Evolutionary conservation across 2,888 invertebrate genomes (phyloP).

Genomic region (Blastobasis adustella): DNA sequence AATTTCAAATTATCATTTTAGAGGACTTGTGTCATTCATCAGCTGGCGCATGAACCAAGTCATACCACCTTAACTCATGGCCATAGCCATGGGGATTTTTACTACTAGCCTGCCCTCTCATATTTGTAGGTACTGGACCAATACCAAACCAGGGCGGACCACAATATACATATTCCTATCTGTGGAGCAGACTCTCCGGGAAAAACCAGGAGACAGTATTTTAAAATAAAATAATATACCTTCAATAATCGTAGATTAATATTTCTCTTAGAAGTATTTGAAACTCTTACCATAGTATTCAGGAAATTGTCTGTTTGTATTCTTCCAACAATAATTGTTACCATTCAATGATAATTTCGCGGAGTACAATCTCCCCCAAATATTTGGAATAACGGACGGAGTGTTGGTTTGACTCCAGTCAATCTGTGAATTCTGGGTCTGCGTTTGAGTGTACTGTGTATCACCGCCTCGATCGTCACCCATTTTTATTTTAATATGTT

Average conservation of each 20-base stretch:
- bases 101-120: too few relatives aligned
- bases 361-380: constrained; percentile 72
- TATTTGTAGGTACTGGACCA: too few relatives aligned
- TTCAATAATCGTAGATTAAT: background rate
- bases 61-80: too few relatives aligned
- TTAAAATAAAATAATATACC: too few relatives aligned
- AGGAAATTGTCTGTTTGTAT: constrained; percentile 24
- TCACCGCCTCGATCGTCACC: constrained; percentile 38
- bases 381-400: constrained; percentile 51
- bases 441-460: constrained; percentile 57
- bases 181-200: too few relatives aligned
- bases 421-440: constrained; percentile 62
- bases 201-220: too few relatives aligned
- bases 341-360: constrained; percentile 43
- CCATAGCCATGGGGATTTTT: too few relatives aligned
- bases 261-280: background rate
- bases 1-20: too few relatives aligned
- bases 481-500: constrained; percentile 26
- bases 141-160: too few relatives aligned
- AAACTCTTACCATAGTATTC: constrained; percentile 53
- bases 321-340: constrained; percentile 50
- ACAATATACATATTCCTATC: too few relatives aligned
- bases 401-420: constrained; percentile 63
- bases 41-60: too few relatives aligned
- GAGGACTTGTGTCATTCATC: too few relatives aligned